A percentile compares a stretch with the other conserved stretches of the same genome.
Conservation (phyloP, 2,888 invertebrate genomes). For the Parnassius glacialis region DNA sequence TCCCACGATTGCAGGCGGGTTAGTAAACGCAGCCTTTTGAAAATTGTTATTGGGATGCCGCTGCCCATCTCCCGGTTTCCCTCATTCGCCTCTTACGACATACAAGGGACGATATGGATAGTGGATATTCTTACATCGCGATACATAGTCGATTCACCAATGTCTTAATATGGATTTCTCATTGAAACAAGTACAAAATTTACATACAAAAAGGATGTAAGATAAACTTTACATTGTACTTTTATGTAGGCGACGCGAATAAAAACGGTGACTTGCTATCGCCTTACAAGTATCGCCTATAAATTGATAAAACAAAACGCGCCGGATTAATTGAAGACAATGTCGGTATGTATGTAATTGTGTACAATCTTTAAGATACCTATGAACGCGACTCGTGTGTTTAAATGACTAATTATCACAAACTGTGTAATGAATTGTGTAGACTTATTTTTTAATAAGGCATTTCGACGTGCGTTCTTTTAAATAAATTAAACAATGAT, state of each 20-base stretch:
- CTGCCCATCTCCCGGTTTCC: too few species aligned
- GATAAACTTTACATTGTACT: constrained; percentile 6
- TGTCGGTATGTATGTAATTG: constrained; percentile 25
- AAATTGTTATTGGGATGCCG: too few species aligned
- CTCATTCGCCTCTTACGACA: too few species aligned
- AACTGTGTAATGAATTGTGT: constrained; percentile 3
- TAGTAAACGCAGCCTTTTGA: too few species aligned
- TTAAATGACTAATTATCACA: constrained; percentile 8
- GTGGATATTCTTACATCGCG: too few species aligned
- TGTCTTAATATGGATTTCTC: too few species aligned
- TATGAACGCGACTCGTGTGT: constrained; percentile 8
- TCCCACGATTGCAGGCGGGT: too few species aligned
- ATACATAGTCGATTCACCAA: too few species aligned
- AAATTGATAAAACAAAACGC: constrained; percentile 33
- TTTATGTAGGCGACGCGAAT: constrained; percentile 20
- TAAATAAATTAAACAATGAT: too few species aligned
- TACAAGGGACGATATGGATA: too few species aligned
- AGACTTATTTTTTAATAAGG: constrained; percentile 13
- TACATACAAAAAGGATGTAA: constrained; percentile 5
- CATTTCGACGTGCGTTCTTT: not conserved
- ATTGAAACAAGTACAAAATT: not conserved
- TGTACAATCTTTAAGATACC: constrained; percentile 25
- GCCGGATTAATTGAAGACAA: constrained; percentile 28
- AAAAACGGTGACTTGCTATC: constrained; percentile 30
- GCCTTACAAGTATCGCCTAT: constrained; percentile 30